Evolutionary conservation across 2,888 invertebrate species (phyloP).

Genomic region (Epirrita christyi): DNA sequence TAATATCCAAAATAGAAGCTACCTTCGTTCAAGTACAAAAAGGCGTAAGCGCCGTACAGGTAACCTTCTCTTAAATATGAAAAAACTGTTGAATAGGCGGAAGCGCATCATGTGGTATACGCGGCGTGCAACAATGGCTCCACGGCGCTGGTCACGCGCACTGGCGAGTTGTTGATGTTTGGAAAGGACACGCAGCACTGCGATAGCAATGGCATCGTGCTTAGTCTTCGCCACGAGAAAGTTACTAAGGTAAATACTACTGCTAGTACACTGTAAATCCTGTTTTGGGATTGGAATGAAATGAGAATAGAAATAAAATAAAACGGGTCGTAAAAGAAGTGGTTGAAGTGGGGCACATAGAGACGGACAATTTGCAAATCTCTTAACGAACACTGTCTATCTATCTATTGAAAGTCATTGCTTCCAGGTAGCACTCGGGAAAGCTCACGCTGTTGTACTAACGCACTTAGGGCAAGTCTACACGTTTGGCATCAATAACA

Average conservation of each 20-base stretch:
- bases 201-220: slow-evolving; percentile 90
- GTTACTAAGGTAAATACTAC: slow-evolving; percentile 87
- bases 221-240: slow-evolving; percentile 89
- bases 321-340: no score
- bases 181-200: slow-evolving; percentile 96
- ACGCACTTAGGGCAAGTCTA: slow-evolving; percentile 95
- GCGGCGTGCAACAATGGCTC: slow-evolving; percentile 98
- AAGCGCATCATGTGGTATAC: slow-evolving; percentile 91
- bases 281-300: no score
- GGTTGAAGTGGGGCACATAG: no score
- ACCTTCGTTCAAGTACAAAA: no score
- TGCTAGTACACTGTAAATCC: no score
- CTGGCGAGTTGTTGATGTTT: slow-evolving; percentile 96
- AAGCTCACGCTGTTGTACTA: slow-evolving; percentile 97
- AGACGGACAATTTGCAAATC: no score
- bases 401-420: no score
- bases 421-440: slow-evolving; percentile 92
- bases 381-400: no score
- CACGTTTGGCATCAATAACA: slow-evolving; percentile 98
- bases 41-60: no score
- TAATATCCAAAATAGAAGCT: no score
- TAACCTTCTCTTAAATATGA: neutral
- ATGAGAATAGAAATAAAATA: no score
- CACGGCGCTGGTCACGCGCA: slow-evolving; percentile 95
- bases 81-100: slow-evolving; percentile 66